phyloP scores from a whole-genome alignment of 2,888 invertebrate genomes.

The Cistogaster globosa region DNA sequence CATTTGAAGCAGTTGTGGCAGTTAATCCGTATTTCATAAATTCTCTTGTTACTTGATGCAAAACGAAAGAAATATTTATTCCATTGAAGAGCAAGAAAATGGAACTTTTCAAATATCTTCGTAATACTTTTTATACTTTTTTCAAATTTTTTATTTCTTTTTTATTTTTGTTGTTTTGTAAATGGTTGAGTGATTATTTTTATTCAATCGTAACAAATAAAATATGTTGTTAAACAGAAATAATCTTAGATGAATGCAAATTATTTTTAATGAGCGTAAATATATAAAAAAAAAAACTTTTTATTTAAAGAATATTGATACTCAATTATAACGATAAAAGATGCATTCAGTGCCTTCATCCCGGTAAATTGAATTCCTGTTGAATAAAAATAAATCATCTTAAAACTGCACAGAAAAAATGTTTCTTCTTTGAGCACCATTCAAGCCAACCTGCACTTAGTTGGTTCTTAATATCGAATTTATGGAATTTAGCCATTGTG shows the following conservation, averaged over 20 bases:
- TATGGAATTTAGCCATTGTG: too few species aligned
- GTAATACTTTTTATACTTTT: background rate
- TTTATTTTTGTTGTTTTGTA: background rate
- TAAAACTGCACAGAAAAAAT: too few species aligned
- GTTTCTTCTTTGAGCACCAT: too few species aligned
- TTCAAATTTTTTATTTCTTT: background rate
- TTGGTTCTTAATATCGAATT: too few species aligned
- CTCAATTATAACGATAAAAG: background rate
- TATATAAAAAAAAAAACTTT: background rate
- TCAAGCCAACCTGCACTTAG: too few species aligned
- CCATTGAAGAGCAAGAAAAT: conserved; percentile 57
- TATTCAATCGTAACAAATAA: conserved; percentile 57
- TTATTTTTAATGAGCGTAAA: conserved; percentile 39
- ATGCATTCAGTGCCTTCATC: too few species aligned
- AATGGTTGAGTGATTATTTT: conserved; percentile 49
- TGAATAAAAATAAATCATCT: too few species aligned
- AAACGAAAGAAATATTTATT: conserved; percentile 56
- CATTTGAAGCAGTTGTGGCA: background rate
- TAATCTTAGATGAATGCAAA: conserved; percentile 40
- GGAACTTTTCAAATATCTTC: conserved; percentile 19
- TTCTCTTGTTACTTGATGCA: conserved; percentile 58
- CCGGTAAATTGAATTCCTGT: too few species aligned
- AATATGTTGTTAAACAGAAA: conserved; percentile 47
- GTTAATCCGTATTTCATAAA: conserved; percentile 59
- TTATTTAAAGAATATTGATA: conserved; percentile 1